Base-by-base conservation (phyloP, 2,797 vertebrate genomes). In the Rhinogobio ventralis region DNA sequence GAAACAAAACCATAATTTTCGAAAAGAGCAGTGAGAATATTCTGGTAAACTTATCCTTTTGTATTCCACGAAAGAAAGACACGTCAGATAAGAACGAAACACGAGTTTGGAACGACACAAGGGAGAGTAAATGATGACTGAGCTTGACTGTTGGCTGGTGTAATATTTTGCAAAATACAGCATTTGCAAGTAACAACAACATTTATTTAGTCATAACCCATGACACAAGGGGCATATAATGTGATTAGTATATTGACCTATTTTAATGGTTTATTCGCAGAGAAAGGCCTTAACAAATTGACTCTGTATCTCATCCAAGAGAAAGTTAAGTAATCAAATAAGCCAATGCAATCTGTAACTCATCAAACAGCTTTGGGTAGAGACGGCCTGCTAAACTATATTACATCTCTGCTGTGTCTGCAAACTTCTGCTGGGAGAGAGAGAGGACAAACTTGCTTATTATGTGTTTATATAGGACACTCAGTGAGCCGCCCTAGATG, bases 401-500 rank as follows among this genome's bases (percentile, higher is more conserved):
- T 66, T 77, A 46, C 13, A 33, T 71, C 25, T 78, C 49, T 71
- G 51, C 67, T 46, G 36, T 14, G 30, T 51, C 85, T 82, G 73
- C 46, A 77, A 64, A 78, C 62, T 57, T 79, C 45, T 71, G 51
- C 19, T 51, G 53, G 39, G 42, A 39, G 53, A 79, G 71, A 84
- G 51, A 76, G 64, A 64, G 78, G 72, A 46, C 64, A 77, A 55
- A 62, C 39, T 55, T 78, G 62, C 82, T 46, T 57, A 78, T 78
- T 64, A 80, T 81, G 45, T 84, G 72, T 33, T 81, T 85, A 85
- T 79, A 64, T 64, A 81, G 82, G 73, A 67, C 82, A 86, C 14
- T 6, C 69, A 76, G 33, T 81, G 51, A 78, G 66, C 42, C 55
- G 51, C 68, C 79, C 85, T 85, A 84, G 74, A 88, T 88, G 85